Conservation (phyloP, 2,888 invertebrate genomes). For the Netelia fuscicornis region DNA sequence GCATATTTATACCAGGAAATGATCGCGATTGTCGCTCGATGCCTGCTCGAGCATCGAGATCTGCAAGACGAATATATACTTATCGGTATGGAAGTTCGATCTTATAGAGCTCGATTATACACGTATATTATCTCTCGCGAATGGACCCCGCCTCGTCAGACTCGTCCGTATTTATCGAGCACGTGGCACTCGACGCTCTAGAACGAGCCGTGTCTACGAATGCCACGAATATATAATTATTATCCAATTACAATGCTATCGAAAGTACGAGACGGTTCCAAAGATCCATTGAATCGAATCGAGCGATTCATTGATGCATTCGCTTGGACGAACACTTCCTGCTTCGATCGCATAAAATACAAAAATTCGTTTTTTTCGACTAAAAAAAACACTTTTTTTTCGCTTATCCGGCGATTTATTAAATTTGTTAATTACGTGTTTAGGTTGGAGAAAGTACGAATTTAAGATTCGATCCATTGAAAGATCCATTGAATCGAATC, state of each 20-base stretch:
- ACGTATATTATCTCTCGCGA: background rate
- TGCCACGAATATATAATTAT: slow-evolving; percentile 51
- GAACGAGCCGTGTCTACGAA: slow-evolving; percentile 14
- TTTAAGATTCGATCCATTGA: too few species aligned
- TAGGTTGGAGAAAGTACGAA: background rate
- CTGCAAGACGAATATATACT: slow-evolving; percentile 3
- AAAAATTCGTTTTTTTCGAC: too few species aligned
- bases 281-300: slow-evolving; percentile 52
- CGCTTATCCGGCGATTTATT: too few species aligned
- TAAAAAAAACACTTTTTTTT: too few species aligned
- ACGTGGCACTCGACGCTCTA: slow-evolving; percentile 2
- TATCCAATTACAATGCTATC: slow-evolving; percentile 54
- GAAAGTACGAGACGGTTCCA: slow-evolving; percentile 26
- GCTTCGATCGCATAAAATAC: too few species aligned
- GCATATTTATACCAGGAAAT: slow-evolving; percentile 83
- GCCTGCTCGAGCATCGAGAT: slow-evolving; percentile 37
- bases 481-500: slow-evolving; percentile 52
- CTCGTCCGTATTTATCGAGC: slow-evolving; percentile 24
- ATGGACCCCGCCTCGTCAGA: slow-evolving; percentile 22
- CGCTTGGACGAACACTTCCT: too few species aligned
- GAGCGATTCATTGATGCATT: slow-evolving; percentile 1
- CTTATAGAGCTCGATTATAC: background rate
- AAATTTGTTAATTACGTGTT: too few species aligned
- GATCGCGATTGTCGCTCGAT: slow-evolving; percentile 71
- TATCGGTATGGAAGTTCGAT: background rate